Percentiles rank a stretch among this genome's conserved stretches.
Conservation (phyloP, 1,140 invertebrate species). For the Thaumetopoea pityocampa region DNA sequence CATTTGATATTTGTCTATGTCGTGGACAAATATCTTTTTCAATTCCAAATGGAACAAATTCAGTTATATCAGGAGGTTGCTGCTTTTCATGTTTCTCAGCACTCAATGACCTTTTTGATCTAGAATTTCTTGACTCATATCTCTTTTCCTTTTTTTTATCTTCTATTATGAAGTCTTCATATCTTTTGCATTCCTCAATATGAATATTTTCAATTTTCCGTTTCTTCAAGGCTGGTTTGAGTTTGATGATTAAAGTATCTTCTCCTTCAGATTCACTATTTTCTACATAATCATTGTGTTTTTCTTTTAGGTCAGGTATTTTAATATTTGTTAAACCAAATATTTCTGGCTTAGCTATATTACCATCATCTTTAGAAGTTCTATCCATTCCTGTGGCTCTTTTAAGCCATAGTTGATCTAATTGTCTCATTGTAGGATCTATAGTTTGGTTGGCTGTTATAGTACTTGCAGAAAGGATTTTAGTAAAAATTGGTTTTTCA, state of each 20-base stretch:
- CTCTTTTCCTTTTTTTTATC: conserved; percentile 21
- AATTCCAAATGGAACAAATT: conserved; percentile 61
- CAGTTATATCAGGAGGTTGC: conserved; percentile 47
- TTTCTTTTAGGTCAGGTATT: conserved; percentile 44
- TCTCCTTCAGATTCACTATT: conserved; percentile 82
- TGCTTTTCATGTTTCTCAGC: no score
- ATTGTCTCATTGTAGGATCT: conserved; percentile 40
- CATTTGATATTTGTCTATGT: conserved; percentile 44
- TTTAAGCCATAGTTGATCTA: conserved; percentile 77
- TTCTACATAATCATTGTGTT: conserved; percentile 77
- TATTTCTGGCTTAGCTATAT: conserved; percentile 17
- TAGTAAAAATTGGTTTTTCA: neutral
- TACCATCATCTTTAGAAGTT: conserved; percentile 11
- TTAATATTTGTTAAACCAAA: conserved; percentile 65
- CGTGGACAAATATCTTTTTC: conserved; percentile 46
- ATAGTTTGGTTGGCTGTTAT: neutral
- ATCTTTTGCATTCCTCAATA: neutral
- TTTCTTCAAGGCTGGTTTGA: conserved; percentile 68
- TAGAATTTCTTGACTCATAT: conserved; percentile 17
- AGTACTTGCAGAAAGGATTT: neutral
- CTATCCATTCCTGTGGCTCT: conserved; percentile 44
- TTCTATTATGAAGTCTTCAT: conserved; percentile 16
- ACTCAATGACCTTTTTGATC: no score
- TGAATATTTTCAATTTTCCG: conserved; percentile 44
- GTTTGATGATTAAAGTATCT: conserved; percentile 46